Evolutionary conservation across 2,888 invertebrate species (phyloP).

Genomic region (Drosophila niveifrons): DNA sequence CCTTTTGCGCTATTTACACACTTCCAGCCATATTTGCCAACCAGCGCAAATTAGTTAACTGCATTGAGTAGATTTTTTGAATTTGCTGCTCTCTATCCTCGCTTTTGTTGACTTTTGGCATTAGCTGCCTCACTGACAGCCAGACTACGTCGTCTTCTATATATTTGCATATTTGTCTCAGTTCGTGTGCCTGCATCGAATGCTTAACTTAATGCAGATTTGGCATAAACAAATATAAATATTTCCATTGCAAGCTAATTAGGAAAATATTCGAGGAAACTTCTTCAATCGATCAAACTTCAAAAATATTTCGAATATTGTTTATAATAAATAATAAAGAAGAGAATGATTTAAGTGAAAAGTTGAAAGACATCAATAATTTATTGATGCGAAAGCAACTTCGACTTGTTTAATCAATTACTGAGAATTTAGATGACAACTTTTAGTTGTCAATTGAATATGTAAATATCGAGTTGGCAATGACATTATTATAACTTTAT

Average conservation of each 20-base stretch:
- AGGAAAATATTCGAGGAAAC: too few relatives aligned
- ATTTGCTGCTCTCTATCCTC: constrained; percentile 12
- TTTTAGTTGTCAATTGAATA: background rate
- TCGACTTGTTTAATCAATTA: background rate
- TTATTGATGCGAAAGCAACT: background rate
- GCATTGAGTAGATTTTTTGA: constrained; percentile 42
- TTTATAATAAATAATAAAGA: too few relatives aligned
- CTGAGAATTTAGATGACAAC: background rate
- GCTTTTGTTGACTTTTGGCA: constrained; percentile 52
- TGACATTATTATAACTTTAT: background rate
- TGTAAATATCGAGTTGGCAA: background rate
- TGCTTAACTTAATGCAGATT: too few relatives aligned
- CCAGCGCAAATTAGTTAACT: constrained; percentile 71
- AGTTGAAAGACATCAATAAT: too few relatives aligned
- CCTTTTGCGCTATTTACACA: constrained; percentile 50
- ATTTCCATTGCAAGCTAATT: too few relatives aligned
- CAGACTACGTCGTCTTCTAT: constrained; percentile 9
- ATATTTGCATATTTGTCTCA: background rate
- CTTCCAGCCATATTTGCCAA: constrained; percentile 44
- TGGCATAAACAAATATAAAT: too few relatives aligned
- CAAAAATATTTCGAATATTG: too few relatives aligned
- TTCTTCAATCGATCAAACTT: too few relatives aligned
- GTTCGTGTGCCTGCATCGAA: background rate
- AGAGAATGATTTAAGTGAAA: too few relatives aligned
- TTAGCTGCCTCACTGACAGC: constrained; percentile 44